phyloP scores from a whole-genome alignment of 2,797 vertebrate species.

The Lacerta agilis region DNA sequence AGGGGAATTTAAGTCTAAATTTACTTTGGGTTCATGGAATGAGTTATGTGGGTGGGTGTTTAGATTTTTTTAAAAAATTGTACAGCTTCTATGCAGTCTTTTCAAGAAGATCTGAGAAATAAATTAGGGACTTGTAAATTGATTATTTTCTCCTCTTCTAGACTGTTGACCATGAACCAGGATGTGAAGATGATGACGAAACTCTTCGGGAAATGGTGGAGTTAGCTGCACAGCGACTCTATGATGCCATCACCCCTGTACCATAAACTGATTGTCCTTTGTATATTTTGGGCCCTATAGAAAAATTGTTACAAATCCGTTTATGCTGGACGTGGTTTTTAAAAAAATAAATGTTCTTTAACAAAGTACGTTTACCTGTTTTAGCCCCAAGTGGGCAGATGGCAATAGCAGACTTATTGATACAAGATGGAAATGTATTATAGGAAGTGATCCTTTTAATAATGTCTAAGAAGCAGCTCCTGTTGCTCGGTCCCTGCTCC shows the following conservation, averaged over 20 bases:
- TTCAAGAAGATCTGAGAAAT: neutral
- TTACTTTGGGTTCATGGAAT: neutral
- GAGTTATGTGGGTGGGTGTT: neutral
- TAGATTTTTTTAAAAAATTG: neutral
- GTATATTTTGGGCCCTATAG: neutral
- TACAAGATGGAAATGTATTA: neutral
- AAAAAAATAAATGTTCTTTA: constrained; percentile 34
- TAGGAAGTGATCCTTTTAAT: neutral
- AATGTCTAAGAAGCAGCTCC: neutral
- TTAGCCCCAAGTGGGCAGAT: neutral
- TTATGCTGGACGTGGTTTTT: constrained; percentile 40
- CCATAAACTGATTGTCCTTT: constrained; percentile 53
- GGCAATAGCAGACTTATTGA: neutral
- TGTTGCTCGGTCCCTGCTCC: too few relatives aligned
- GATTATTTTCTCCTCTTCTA: constrained; percentile 55
- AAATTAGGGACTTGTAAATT: neutral
- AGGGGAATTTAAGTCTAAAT: neutral
- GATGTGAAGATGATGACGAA: constrained; percentile 89
- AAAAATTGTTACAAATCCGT: neutral
- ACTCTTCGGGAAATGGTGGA: constrained; percentile 93
- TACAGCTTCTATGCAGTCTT: neutral
- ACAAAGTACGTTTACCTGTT: neutral
- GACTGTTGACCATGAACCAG: constrained; percentile 87
- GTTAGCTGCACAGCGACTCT: constrained; percentile 89
- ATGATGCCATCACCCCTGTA: constrained; percentile 88